Evolutionary conservation across 2,888 invertebrate genomes (phyloP), one percentile per base, ranked within the genome.

Genomic region (Chrysomela aeneicollis): DNA sequence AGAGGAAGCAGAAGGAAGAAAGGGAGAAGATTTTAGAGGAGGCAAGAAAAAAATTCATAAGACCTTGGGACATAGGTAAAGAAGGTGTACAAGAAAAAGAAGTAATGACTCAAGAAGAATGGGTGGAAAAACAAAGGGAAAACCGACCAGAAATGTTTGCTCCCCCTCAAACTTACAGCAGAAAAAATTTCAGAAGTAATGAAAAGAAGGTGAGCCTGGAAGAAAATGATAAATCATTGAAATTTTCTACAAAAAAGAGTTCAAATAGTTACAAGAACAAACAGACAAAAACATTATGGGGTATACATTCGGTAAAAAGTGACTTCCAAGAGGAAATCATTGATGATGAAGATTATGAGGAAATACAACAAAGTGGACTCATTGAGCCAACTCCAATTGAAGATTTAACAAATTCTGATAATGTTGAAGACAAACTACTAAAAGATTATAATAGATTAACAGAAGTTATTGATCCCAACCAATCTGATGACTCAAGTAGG

Each of bases 81-180:
- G 87, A 88, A 32, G 89, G 88, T 0, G 81, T 87, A 9, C 77
- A 85, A 60, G 84, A 87, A 74, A 79, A 78, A 70, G 77, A 79
- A 26, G 88, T 88, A 77, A 88, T 91, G 85, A 85, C 88, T 0
- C 92, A 93, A 84, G 90, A 91, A 77, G 91, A 92, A 81, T 93
- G 92, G 87, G 86, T 92, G 6, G 87, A 90, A 68, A 89, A 91
- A 75, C 89, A 92, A 78, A 86, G 96, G 69, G 83, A 84, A 59
- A 90, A 92, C 77, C 86, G 95, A 69, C 84, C 85, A 21, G 77
- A 85, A 0, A 94, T 95, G 80, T 96, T 96, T 83, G 95, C 93
- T 0, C 95, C 95, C 3, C 86, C 87, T 1, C 57, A 66, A 10
- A 22, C 66, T 3, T 78, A 75, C 59, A 47, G 55, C 19, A 67